Evolutionary conservation across 2,797 vertebrate species (phyloP).

Genomic region (Microhierax caerulescens): DNA sequence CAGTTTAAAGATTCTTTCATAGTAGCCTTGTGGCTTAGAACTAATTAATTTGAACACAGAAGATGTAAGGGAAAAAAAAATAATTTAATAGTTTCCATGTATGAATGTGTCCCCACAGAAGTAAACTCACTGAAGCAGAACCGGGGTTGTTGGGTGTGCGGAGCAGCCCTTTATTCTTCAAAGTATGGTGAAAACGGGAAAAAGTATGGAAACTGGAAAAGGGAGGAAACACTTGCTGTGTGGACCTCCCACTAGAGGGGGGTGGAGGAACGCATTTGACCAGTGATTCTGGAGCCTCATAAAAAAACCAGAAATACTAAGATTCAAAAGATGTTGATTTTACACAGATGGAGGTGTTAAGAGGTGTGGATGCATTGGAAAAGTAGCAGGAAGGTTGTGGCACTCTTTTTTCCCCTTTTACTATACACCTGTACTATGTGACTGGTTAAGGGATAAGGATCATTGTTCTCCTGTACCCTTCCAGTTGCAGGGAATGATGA

Average conservation of each 20-base stretch:
- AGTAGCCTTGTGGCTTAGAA: background rate
- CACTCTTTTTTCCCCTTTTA: background rate
- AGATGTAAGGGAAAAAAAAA: background rate
- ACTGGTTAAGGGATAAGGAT: background rate
- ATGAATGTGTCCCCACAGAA: background rate
- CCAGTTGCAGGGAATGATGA: background rate
- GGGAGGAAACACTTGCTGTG: background rate
- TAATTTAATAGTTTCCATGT: rapidly evolving
- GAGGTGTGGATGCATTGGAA: background rate
- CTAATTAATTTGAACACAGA: background rate
- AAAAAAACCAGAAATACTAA: background rate
- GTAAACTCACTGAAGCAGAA: background rate
- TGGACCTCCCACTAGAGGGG: slow-evolving; percentile 25
- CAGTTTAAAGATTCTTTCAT: background rate
- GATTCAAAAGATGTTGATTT: background rate
- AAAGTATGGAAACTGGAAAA: background rate
- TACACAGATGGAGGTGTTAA: background rate
- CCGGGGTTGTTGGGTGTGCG: rapidly evolving
- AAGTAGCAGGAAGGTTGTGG: background rate
- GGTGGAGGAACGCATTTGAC: background rate
- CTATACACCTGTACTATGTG: rapidly evolving
- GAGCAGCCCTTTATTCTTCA: background rate
- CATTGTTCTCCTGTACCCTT: background rate
- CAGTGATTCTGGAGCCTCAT: background rate
- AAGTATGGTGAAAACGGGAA: background rate